Percentiles rank a stretch among this genome's conserved stretches.
These are phyloP conservation scores for Lochmaea capreae DNA, from an alignment of 2,888 invertebrate genomes.

Conservation along the genomic window DNA sequence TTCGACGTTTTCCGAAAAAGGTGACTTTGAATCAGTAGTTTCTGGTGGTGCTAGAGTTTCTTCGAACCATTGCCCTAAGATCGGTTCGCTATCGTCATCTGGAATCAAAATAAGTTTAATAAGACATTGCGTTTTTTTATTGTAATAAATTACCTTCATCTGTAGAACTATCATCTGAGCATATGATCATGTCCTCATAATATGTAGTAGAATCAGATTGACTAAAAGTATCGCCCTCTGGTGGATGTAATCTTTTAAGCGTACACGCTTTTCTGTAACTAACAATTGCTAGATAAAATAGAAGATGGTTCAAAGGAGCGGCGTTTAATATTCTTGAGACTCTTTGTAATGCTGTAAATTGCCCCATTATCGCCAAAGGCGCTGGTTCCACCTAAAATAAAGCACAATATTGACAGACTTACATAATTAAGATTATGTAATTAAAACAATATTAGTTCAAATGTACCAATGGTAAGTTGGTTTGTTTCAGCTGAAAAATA, in stretches of 20 bases:
- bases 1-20: slow-evolving; percentile 68
- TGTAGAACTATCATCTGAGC: slow-evolving; percentile 90
- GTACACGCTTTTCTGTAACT: slow-evolving; percentile 92
- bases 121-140: slow-evolving; percentile 6
- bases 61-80: slow-evolving; percentile 94
- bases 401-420: slow-evolving; percentile 18
- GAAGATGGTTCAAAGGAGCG: slow-evolving; percentile 82
- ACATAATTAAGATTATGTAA: background rate
- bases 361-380: slow-evolving; percentile 73
- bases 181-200: slow-evolving; percentile 93
- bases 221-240: slow-evolving; percentile 86
- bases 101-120: slow-evolving; percentile 33
- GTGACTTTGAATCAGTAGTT: slow-evolving; percentile 70
- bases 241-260: slow-evolving; percentile 83
- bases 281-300: slow-evolving; percentile 89
- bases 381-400: slow-evolving; percentile 68
- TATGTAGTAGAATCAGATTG: slow-evolving; percentile 95
- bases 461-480: too few relatives aligned
- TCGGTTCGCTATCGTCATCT: slow-evolving; percentile 85
- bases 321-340: slow-evolving; percentile 77
- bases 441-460: too few relatives aligned
- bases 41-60: slow-evolving; percentile 89
- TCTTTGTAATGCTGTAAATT: slow-evolving; percentile 77
- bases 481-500: too few relatives aligned
- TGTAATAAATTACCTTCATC: slow-evolving; percentile 77